Conservation (phyloP, 2,113 vertebrate genomes). For the Triplophysa siluroides region DNA sequence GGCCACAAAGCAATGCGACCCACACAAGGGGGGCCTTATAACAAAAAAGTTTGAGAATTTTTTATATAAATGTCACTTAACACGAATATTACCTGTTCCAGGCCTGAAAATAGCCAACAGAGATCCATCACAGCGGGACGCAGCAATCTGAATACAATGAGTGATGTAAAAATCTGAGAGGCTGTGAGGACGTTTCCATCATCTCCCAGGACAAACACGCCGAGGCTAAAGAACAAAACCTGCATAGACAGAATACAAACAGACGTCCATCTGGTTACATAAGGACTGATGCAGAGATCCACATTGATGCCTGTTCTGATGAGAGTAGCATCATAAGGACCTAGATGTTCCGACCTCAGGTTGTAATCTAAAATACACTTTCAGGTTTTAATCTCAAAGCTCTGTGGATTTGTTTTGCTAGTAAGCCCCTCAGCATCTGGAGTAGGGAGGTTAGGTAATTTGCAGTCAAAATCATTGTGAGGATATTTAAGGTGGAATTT, state of each 20-base stretch:
- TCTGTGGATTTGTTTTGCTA: conserved; percentile 10
- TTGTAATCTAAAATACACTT: conserved; percentile 23
- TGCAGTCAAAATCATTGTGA: not conserved
- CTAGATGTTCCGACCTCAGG: conserved; percentile 9
- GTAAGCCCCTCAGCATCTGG: conserved; percentile 31
- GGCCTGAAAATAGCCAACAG: conserved; percentile 64
- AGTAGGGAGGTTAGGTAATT: conserved; percentile 16
- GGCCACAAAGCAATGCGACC: too few relatives aligned
- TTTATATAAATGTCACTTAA: too few relatives aligned
- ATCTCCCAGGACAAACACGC: conserved; percentile 65
- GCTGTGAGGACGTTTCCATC: conserved; percentile 68
- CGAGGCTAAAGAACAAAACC: conserved; percentile 68
- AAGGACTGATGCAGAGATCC: not conserved
- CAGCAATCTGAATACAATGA: conserved; percentile 73
- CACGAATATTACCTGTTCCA: conserved; percentile 26
- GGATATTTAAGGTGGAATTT: too few relatives aligned
- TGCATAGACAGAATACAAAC: conserved; percentile 33
- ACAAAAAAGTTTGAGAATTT: too few relatives aligned
- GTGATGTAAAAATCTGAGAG: conserved; percentile 67
- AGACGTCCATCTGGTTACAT: not conserved
- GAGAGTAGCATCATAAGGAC: not conserved
- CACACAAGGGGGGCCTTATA: too few relatives aligned
- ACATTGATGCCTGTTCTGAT: not conserved
- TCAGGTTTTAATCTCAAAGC: conserved; percentile 32
- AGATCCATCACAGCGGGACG: conserved; percentile 48